A percentile compares a stretch with the other conserved stretches of the same genome.
phyloP scores from a whole-genome alignment of 2,113 vertebrate genomes.

The Paradisaea rubra region DNA sequence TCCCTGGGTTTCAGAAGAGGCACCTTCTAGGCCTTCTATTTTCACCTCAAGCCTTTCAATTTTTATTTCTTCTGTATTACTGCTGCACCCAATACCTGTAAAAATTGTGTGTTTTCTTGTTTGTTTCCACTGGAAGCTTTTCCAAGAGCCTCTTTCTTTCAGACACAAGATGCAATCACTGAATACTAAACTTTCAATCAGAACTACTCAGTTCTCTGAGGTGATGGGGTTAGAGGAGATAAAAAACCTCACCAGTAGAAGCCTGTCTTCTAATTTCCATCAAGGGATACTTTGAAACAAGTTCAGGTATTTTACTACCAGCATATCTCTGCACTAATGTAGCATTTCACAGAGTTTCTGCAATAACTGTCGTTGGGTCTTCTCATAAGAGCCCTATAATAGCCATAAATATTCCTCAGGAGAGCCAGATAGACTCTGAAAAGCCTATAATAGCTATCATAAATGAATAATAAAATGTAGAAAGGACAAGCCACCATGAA shows the following conservation, averaged over 20 bases:
- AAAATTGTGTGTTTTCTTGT: not conserved
- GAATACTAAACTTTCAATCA: slow-evolving; percentile 36
- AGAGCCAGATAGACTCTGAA: slow-evolving; percentile 76
- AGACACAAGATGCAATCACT: slow-evolving; percentile 28
- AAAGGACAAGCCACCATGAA: slow-evolving; percentile 77
- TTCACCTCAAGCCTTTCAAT: not conserved
- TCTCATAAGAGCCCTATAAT: slow-evolving; percentile 78
- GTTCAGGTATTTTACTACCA: slow-evolving; percentile 73
- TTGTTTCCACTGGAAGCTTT: slow-evolving; percentile 15
- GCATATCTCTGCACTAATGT: slow-evolving; percentile 67
- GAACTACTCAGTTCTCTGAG: slow-evolving; percentile 49
- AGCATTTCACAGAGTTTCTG: slow-evolving; percentile 73
- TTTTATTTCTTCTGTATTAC: not conserved
- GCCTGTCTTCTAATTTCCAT: slow-evolving; percentile 67
- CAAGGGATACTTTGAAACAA: slow-evolving; percentile 70
- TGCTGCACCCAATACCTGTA: not conserved
- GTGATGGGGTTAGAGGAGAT: slow-evolving; percentile 36
- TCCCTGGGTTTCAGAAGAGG: not conserved
- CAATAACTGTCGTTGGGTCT: slow-evolving; percentile 76
- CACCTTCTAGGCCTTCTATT: not conserved
- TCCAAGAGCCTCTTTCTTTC: slow-evolving; percentile 14
- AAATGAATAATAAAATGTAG: slow-evolving; percentile 82
- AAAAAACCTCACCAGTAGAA: slow-evolving; percentile 46
- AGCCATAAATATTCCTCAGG: slow-evolving; percentile 78
- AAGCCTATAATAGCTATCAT: slow-evolving; percentile 77